A percentile compares a stretch with the other conserved stretches of the same genome.
These are phyloP conservation scores for Leptopilina boulardi DNA, from an alignment of 1,140 invertebrate species.

Conservation along the genomic window DNA sequence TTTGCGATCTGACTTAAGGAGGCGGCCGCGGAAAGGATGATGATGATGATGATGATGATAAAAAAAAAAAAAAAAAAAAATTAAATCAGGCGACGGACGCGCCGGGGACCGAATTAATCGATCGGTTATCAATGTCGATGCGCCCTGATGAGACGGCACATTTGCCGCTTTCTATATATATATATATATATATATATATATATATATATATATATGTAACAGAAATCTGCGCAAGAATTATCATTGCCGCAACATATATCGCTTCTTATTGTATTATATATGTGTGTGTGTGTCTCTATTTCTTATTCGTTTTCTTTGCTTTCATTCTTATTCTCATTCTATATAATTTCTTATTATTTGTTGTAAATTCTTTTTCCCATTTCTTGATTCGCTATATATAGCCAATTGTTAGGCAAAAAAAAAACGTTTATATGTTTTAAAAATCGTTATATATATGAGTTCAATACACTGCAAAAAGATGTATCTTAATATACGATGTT, in stretches of 20 bases:
- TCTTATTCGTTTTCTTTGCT: not conserved
- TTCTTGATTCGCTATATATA: conserved; percentile 39
- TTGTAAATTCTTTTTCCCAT: not conserved
- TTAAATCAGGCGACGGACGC: not conserved
- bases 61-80: not conserved
- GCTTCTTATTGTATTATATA: not conserved
- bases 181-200: no score
- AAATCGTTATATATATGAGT: no score
- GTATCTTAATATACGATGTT: no score
- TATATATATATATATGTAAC: no score
- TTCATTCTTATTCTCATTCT: conserved; percentile 16
- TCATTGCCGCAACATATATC: conserved; percentile 13
- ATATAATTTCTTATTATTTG: conserved; percentile 16
- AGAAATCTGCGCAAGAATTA: conserved; percentile 8
- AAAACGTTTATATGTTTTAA: no score
- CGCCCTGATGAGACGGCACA: conserved; percentile 18
- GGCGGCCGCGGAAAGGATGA: conserved; percentile 55
- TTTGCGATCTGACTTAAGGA: conserved; percentile 71
- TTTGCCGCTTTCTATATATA: not conserved
- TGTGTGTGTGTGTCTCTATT: no score
- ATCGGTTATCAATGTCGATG: conserved; percentile 35
- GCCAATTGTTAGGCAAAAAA: no score
- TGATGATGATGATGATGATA: conserved; percentile 49
- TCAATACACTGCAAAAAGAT: no score
- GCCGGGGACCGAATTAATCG: conserved; percentile 46